Evolutionary conservation across 2,113 vertebrate genomes (phyloP).

Genomic region (Anseranas semipalmata): DNA sequence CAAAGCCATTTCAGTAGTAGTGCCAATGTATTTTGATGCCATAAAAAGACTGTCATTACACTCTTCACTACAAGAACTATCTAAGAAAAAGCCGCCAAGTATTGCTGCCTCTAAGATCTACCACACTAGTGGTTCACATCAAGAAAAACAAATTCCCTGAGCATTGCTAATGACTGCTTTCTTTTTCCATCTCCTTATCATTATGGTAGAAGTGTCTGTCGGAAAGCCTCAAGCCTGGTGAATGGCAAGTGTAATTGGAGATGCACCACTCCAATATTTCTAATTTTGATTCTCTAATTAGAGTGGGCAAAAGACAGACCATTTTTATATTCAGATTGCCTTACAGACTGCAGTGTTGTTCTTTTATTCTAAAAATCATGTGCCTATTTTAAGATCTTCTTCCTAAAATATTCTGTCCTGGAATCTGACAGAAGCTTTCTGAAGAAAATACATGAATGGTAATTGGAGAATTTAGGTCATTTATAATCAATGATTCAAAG

Average conservation of each 20-base stretch:
- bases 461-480: background rate
- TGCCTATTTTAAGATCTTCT: conserved; percentile 3
- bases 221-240: conserved; percentile 3
- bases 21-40: background rate
- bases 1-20: background rate
- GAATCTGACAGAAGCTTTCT: conserved; percentile 17
- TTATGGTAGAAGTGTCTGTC: background rate
- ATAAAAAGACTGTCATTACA: background rate
- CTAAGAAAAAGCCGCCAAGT: conserved; percentile 41
- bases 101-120: background rate
- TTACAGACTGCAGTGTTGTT: background rate
- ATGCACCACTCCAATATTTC: conserved; percentile 14
- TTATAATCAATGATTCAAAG: conserved; percentile 26
- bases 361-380: conserved; percentile 22
- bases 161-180: conserved; percentile 15
- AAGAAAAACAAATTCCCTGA: background rate
- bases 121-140: background rate
- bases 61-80: background rate
- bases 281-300: conserved; percentile 62
- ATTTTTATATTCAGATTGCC: conserved; percentile 5
- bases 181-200: conserved; percentile 46
- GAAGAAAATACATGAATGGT: conserved; percentile 4
- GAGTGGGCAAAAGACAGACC: conserved; percentile 11
- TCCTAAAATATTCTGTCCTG: conserved; percentile 18
- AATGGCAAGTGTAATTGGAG: conserved; percentile 28